A percentile compares a stretch with the other conserved stretches of the same genome.
phyloP scores from a whole-genome alignment of 2,888 invertebrate species.

The Salpingus planirostris region DNA sequence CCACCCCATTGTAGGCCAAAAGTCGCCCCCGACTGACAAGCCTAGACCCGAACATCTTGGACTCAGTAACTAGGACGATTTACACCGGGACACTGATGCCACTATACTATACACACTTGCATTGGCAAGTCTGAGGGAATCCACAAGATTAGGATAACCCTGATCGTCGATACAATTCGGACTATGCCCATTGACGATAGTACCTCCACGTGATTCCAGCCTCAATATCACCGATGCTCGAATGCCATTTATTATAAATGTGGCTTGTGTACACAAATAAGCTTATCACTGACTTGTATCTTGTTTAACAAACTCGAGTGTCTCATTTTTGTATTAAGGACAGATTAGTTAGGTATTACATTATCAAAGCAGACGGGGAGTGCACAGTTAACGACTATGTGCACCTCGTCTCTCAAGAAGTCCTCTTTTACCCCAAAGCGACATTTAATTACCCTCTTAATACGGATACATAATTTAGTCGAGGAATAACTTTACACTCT shows the following conservation, averaged over 20 bases:
- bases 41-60: slow-evolving; percentile 21
- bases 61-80: slow-evolving; percentile 2
- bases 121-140: slow-evolving; percentile 16
- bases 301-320: slow-evolving; percentile 8
- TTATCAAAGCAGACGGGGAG: too few species aligned
- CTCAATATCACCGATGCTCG: not conserved
- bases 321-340: slow-evolving; percentile 8
- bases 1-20: slow-evolving; percentile 26
- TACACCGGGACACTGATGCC: slow-evolving; percentile 8
- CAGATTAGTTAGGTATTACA: too few species aligned
- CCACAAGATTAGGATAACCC: slow-evolving; percentile 24
- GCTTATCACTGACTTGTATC: slow-evolving; percentile 9
- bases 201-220: slow-evolving; percentile 14
- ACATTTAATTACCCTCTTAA: too few species aligned
- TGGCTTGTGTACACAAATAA: slow-evolving; percentile 13
- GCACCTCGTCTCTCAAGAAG: too few species aligned
- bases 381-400: too few species aligned
- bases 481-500: too few species aligned
- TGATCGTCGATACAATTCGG: slow-evolving; percentile 22
- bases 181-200: slow-evolving; percentile 25
- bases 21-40: slow-evolving; percentile 21
- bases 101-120: slow-evolving; percentile 4
- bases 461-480: too few species aligned
- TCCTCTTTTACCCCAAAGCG: too few species aligned
- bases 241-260: slow-evolving; percentile 2